A percentile compares a stretch with the other conserved stretches of the same genome.
Conservation (phyloP, 35 echinoderm and acorn worm species). For the Stichopus chloronotus region DNA sequence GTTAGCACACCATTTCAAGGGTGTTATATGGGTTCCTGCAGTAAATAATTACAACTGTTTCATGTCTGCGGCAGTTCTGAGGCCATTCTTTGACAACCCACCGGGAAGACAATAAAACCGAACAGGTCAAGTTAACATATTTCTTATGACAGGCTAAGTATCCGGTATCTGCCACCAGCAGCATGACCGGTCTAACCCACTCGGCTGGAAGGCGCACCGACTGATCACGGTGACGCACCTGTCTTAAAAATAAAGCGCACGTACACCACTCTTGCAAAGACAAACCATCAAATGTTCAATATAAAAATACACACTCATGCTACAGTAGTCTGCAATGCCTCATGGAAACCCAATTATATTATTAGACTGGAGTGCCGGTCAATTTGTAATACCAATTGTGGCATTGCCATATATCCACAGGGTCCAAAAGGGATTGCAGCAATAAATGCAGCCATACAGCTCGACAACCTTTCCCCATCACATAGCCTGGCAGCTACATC, state of each 20-base stretch:
- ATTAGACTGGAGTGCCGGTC: background rate
- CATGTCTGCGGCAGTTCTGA: slow-evolving; percentile 52
- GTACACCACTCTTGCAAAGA: background rate
- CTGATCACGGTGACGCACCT: background rate
- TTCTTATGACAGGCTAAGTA: slow-evolving; percentile 40
- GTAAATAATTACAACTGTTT: slow-evolving; percentile 50
- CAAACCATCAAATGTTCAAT: no score
- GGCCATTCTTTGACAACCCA: slow-evolving; percentile 44
- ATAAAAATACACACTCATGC: no score
- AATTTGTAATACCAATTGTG: background rate
- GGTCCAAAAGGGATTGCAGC: background rate
- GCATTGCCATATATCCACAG: background rate
- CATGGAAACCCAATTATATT: slow-evolving; percentile 22
- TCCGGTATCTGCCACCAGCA: slow-evolving; percentile 10
- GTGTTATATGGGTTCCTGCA: background rate
- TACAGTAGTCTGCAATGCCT: background rate
- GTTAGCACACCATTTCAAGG: background rate
- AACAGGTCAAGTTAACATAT: slow-evolving; percentile 44
- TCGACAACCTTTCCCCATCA: background rate
- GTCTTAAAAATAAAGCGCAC: slow-evolving; percentile 34
- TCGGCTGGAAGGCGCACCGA: slow-evolving; percentile 37
- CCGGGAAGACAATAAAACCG: slow-evolving; percentile 37
- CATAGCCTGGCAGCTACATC: background rate
- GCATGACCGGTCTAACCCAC: slow-evolving; percentile 28
- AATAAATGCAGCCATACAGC: background rate